Base-by-base conservation (phyloP, 2,797 vertebrate species). In the Ctenosaura bakeri region DNA sequence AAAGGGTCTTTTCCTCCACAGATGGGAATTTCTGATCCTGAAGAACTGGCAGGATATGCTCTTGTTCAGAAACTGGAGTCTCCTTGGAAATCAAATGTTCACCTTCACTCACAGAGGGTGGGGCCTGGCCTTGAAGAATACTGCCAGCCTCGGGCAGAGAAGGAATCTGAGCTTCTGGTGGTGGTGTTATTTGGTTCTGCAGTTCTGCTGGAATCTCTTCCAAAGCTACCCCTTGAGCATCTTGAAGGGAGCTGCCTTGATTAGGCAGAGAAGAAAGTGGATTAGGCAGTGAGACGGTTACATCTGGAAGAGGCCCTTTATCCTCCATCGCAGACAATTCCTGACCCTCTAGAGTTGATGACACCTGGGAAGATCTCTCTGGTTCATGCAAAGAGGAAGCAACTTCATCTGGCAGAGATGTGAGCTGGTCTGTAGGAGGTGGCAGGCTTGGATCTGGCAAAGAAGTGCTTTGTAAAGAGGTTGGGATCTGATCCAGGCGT, bases 241-340 rank as follows among this genome's bases (percentile, higher is more conserved):
- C 87, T 59, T 76, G 64, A 86, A 83, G 42, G 1, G 87, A 22
- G 35, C 3, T 46, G 22, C 54, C 42, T 42, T 76, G 77, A 85
- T 88, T 78, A 54, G 69, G 54, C 42, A 89, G 18, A 54, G 83
- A 38, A 88, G 90, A 64, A 4, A 35, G 79, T n/a, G 66, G 59
- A 66, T 87, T 64, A 52, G 71, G 62, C 46, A 87, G n/a, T 32
- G 85, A 84, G 52, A 74, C 18, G 59, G 20, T 18, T 18, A 78
- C 4, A 9, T 83, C 81, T 71, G 50, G 62, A 16, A 71, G 13
- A 22, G 59, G 4, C n/a, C 35, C 62, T 46, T n/a, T 66, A 14
- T 32, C 32, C 59, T 90, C 90, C 18, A 59, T 10, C 22, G 29
- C 56, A 52, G 26, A 59, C 18, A 18, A 73, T 69, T 90, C 86